Conservation (phyloP, 2,888 invertebrate species). For the Suillia variegata region DNA sequence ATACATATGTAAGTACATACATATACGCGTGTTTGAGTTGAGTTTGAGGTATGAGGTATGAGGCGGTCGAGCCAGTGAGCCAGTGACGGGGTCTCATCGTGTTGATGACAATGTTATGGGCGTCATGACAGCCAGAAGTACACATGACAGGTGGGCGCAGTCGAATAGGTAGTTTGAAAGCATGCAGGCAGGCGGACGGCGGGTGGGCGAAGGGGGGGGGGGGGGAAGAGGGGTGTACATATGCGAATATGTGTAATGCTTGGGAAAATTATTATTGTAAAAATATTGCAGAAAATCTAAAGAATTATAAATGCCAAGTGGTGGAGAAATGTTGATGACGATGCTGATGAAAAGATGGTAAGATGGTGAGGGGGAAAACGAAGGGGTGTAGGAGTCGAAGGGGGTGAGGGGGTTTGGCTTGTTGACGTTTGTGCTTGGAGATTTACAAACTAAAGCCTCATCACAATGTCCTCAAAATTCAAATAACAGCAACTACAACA, state of each 20-base stretch:
- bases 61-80: neutral
- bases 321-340: slow-evolving; percentile 24
- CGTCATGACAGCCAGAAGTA: slow-evolving; percentile 53
- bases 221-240: slow-evolving; percentile 19
- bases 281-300: slow-evolving; percentile 36
- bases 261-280: slow-evolving; percentile 35
- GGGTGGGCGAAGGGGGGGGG: neutral
- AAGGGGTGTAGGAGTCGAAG: too few species aligned
- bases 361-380: too few species aligned
- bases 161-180: neutral
- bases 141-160: slow-evolving; percentile 40
- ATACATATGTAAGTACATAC: too few species aligned
- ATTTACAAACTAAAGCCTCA: slow-evolving; percentile 56
- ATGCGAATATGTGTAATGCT: slow-evolving; percentile 10
- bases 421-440: slow-evolving; percentile 43
- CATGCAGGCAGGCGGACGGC: neutral
- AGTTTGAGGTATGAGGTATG: neutral
- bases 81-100: slow-evolving; percentile 35
- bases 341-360: slow-evolving; percentile 5
- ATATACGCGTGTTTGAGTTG: too few species aligned
- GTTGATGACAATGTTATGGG: slow-evolving; percentile 56
- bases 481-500: slow-evolving; percentile 44
- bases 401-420: neutral
- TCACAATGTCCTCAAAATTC: slow-evolving; percentile 53
- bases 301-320: slow-evolving; percentile 34